Percentiles rank a stretch among this genome's conserved stretches.
These are phyloP conservation scores for Penaeus monodon DNA, from an alignment of 2,888 invertebrate species.

Conservation along the genomic window DNA sequence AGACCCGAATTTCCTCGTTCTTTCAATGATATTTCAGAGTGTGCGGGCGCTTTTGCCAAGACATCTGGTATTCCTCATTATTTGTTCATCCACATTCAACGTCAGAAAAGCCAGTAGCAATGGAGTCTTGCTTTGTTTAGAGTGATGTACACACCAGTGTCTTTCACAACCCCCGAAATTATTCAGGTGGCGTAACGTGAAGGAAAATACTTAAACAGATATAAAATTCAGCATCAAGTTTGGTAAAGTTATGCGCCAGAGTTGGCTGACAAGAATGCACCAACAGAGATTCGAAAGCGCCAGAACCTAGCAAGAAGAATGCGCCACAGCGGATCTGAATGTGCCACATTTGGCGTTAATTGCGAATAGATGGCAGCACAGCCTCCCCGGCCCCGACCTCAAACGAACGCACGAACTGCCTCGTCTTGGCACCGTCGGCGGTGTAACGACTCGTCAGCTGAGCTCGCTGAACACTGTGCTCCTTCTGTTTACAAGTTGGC, in stretches of 20 bases:
- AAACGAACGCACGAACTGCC: neutral
- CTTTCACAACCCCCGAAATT: neutral
- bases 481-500: neutral
- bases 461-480: neutral
- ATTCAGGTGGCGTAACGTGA: too few relatives aligned
- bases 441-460: slow-evolving; percentile 11
- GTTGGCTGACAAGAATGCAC: neutral
- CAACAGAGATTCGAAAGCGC: too few relatives aligned
- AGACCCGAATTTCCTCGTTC: neutral
- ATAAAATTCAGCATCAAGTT: neutral
- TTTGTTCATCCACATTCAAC: slow-evolving; percentile 22
- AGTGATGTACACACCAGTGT: neutral
- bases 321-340: slow-evolving; percentile 9
- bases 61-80: slow-evolving; percentile 7
- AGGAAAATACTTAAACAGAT: too few relatives aligned
- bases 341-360: slow-evolving; percentile 40
- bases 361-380: slow-evolving; percentile 16
- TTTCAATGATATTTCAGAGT: neutral
- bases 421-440: neutral
- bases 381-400: neutral
- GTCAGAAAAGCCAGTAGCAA: slow-evolving; percentile 15
- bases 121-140: slow-evolving; percentile 20
- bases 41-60: slow-evolving; percentile 1
- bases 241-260: neutral
- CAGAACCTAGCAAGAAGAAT: slow-evolving; percentile 4